Evolutionary conservation across 2,888 invertebrate species (phyloP), one percentile per base, ranked within the genome.

Genomic region (Drosophila monieri): DNA sequence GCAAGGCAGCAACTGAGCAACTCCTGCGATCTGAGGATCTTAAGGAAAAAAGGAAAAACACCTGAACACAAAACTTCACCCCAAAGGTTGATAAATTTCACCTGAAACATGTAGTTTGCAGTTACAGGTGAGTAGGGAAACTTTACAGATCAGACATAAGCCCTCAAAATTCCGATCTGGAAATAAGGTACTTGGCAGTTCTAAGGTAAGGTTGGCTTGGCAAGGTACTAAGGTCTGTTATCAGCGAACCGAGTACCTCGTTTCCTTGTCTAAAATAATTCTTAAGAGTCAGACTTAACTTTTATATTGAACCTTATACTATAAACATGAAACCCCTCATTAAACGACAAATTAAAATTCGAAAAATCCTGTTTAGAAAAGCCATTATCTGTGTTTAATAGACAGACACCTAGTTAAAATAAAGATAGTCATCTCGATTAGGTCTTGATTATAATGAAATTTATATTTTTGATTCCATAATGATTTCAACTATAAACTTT

Each of bases 31-130:
- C 12, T 8, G 0, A 27, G 27, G 27, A 27, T 32, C 27, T 3
- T n/a, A n/a, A n/a, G n/a, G n/a, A n/a, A 15, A 10, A 10, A 8
- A 18, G 18, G 18, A 10, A 41, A 25, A 25, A 12, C 49, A 39
- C 47, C 57, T 41, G 10, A 32, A 23, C 14, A 37, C 30, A 6
- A 14, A 14, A 37, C 48, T 62, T 18, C 64, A 23, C 15, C 15
- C 39, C 32, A n/a, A 39, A 25, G 39, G 58, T 41, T 59, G 59
- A 21, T 43, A 35, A 49, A 44, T 51, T 60, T 64, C 44, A 51
- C 62, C 60, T 60, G 35, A 62, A 37, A 27, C 25, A 8, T 1
- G 27, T 8, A 4, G 44, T n/a, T 51, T 60, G 10, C 60, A 44
- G 30, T 46, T 37, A 60, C 62, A 62, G 62, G 51, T 62, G 51